Percentiles rank a stretch among this genome's conserved stretches.
phyloP scores from a whole-genome alignment of 92 coral and sea anemone species.

The Isaurus tuberculatus region DNA sequence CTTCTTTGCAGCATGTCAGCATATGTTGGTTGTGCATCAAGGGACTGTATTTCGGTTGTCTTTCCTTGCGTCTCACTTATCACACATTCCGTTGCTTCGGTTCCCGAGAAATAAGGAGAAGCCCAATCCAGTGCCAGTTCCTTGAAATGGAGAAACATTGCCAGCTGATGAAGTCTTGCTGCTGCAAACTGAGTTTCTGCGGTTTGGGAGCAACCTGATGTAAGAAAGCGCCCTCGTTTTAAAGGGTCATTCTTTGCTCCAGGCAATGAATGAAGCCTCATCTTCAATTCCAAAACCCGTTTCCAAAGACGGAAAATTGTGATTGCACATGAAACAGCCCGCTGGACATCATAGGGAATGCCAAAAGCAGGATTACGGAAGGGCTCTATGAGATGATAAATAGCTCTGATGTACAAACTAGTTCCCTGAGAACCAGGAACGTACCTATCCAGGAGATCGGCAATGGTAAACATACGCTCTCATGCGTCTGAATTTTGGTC shows the following conservation, averaged over 20 bases:
- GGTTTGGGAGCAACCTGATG: conserved; percentile 48
- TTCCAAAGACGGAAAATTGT: conserved; percentile 55
- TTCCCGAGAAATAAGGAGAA: conserved; percentile 52
- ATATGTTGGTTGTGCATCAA: conserved; percentile 17
- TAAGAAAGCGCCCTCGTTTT: conserved; percentile 36
- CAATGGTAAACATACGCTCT: conserved; percentile 33
- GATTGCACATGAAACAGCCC: conserved; percentile 60
- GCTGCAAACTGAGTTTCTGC: conserved; percentile 63
- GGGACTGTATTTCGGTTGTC: background rate
- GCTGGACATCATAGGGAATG: conserved; percentile 51
- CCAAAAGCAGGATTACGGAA: conserved; percentile 54
- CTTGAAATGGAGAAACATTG: conserved; percentile 65
- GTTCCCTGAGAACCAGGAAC: conserved; percentile 48
- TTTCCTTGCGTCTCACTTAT: conserved; percentile 14
- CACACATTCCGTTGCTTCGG: background rate
- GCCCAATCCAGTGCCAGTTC: conserved; percentile 50
- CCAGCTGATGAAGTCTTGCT: conserved; percentile 70
- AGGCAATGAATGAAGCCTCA: conserved; percentile 51
- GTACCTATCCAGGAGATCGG: conserved; percentile 22
- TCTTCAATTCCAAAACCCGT: conserved; percentile 17
- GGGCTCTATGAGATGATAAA: conserved; percentile 53
- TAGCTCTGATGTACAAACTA: conserved; percentile 53
- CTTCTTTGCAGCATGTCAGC: conserved; percentile 14
- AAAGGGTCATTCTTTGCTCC: conserved; percentile 47
- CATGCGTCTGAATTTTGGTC: conserved; percentile 49